A percentile compares a stretch with the other conserved stretches of the same genome.
These are phyloP conservation scores for Peromyscus maniculatus DNA, from an alignment of 2,113 vertebrate species.

Conservation along the genomic window DNA sequence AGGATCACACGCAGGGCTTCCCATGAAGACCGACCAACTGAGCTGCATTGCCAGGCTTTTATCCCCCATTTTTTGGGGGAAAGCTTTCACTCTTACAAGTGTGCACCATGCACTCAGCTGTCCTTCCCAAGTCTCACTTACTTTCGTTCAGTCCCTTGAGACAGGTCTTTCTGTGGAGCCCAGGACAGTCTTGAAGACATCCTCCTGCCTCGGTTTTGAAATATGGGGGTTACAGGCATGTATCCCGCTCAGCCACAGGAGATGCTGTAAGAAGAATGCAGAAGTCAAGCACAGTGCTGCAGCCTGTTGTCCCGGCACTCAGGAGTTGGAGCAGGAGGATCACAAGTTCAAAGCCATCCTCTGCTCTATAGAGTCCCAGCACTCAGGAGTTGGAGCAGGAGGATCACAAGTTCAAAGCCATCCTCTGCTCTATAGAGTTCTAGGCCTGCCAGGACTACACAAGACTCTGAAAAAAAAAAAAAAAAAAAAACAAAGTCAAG, in stretches of 20 bases:
- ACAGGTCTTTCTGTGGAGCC: not conserved
- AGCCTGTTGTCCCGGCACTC: not conserved
- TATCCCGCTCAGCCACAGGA: not conserved
- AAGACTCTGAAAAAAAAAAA: not conserved
- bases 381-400: not conserved
- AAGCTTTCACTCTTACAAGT: not conserved
- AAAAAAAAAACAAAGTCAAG: not conserved
- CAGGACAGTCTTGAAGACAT: not conserved
- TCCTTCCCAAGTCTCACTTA: not conserved
- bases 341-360: not conserved
- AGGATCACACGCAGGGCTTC: not conserved
- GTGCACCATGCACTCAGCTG: not conserved
- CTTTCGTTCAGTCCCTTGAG: not conserved
- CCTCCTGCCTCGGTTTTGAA: not conserved
- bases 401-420: not conserved
- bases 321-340: not conserved
- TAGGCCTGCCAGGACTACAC: not conserved
- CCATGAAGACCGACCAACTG: no score
- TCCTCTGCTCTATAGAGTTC: not conserved
- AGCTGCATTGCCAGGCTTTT: no score
- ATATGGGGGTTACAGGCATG: no score
- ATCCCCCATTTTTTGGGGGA: not conserved
- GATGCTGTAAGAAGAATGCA: not conserved
- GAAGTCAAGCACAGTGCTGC: not conserved
- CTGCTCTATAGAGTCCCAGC: not conserved